phyloP scores from a whole-genome alignment of 30 jellyfish, hydroid and myxozoan genomes.

The Haliclystus octoradiatus region DNA sequence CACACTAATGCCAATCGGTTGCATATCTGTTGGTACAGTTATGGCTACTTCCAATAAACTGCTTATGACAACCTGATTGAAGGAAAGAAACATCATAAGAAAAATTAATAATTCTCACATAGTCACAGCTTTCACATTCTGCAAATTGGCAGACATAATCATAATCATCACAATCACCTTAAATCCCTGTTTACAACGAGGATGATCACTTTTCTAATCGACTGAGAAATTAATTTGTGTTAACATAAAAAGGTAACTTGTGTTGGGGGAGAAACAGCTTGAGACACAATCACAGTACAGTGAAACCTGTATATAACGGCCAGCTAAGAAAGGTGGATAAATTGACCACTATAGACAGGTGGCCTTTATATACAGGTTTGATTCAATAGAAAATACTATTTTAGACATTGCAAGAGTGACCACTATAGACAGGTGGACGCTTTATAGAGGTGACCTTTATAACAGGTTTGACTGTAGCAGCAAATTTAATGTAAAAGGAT shows the following conservation, averaged over 20 bases:
- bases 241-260: too few relatives aligned
- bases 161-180: too few relatives aligned
- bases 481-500: too few relatives aligned
- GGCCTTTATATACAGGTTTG: background rate
- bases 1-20: conserved; percentile 95
- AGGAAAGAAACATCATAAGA: background rate
- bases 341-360: background rate
- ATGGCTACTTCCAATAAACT: conserved; percentile 91
- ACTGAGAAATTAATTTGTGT: too few relatives aligned
- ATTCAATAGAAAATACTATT: background rate
- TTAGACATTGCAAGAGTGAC: background rate
- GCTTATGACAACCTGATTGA: conserved; percentile 82
- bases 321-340: background rate
- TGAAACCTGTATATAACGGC: background rate
- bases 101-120: too few relatives aligned
- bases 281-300: too few relatives aligned
- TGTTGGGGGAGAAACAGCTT: too few relatives aligned
- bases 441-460: background rate
- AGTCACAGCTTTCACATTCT: too few relatives aligned
- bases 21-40: conserved; percentile 88
- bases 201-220: too few relatives aligned
- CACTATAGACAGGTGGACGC: background rate
- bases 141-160: too few relatives aligned
- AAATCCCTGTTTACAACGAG: too few relatives aligned
- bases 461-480: background rate